These are phyloP conservation scores for Pyralis farinalis DNA, from an alignment of 2,888 invertebrate genomes.

Conservation along the genomic window DNA sequence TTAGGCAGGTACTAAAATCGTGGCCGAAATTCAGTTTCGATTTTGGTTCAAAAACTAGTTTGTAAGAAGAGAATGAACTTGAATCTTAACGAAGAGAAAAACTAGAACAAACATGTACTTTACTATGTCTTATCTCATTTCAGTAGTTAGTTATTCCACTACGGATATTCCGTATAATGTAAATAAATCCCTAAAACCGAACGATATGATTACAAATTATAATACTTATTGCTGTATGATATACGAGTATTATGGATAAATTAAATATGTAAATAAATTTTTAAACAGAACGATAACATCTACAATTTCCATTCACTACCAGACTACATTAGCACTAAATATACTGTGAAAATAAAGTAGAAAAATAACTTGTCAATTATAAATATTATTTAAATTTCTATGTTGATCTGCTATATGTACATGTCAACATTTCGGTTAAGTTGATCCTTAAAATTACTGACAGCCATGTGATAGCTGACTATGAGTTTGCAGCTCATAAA, in stretches of 20 bases:
- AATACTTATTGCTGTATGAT: conserved; percentile 40
- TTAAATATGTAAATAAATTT: conserved; percentile 21
- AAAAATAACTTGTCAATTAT: conserved; percentile 78
- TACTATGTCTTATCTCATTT: too few species aligned
- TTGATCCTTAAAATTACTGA: conserved; percentile 79
- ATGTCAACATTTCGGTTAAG: conserved; percentile 75
- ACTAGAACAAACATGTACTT: too few species aligned
- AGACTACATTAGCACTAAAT: conserved; percentile 45
- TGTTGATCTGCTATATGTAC: conserved; percentile 79
- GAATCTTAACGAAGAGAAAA: too few species aligned
- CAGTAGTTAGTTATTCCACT: too few species aligned
- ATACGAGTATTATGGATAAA: conserved; percentile 24
- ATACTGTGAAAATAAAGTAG: conserved; percentile 71
- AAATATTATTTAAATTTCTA: conserved; percentile 72
- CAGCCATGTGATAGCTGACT: conserved; percentile 82
- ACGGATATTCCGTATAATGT: too few species aligned
- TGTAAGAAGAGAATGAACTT: too few species aligned
- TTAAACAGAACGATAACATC: conserved; percentile 29
- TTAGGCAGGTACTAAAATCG: too few species aligned
- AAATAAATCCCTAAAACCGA: too few species aligned
- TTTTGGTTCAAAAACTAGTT: too few species aligned
- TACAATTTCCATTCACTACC: conserved; percentile 31
- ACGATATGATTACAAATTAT: background rate
- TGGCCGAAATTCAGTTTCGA: too few species aligned
- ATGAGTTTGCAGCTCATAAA: conserved; percentile 66